Evolutionary conservation across 2,888 invertebrate species (phyloP).

Genomic region (Podotricha telesiphe): DNA sequence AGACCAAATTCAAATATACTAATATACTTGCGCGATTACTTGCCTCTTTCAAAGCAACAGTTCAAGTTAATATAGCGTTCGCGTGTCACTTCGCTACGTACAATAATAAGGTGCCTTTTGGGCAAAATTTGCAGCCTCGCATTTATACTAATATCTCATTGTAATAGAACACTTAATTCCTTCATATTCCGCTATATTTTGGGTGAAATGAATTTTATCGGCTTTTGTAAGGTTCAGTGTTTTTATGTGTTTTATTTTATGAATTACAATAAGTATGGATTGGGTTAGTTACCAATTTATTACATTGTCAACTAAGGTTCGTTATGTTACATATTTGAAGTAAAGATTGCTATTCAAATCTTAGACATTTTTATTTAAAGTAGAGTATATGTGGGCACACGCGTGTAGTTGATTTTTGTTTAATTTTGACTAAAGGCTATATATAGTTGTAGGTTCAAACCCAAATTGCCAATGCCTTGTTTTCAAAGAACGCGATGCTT

Average conservation of each 20-base stretch:
- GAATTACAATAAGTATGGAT: not conserved
- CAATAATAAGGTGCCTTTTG: constrained; percentile 62
- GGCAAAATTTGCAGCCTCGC: constrained; percentile 48
- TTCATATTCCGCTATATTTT: constrained; percentile 13
- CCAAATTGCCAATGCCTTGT: no score
- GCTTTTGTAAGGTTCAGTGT: not conserved
- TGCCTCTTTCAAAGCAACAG: constrained; percentile 29
- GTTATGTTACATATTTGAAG: no score
- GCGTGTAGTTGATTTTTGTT: no score
- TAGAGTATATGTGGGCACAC: no score
- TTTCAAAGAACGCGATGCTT: no score
- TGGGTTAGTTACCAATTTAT: no score
- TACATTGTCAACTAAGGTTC: no score
- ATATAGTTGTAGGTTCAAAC: no score
- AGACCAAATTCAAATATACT: not conserved
- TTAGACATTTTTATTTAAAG: no score
- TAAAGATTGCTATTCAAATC: no score
- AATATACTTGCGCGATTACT: constrained; percentile 44
- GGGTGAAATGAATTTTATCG: not conserved
- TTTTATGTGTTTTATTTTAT: not conserved
- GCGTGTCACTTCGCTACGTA: constrained; percentile 30
- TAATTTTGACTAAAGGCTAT: no score
- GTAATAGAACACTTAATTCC: constrained; percentile 36
- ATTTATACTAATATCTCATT: constrained; percentile 40
- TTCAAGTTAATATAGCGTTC: constrained; percentile 31